Base-by-base conservation (phyloP, 2,113 vertebrate genomes). In the Fulmarus glacialis region DNA sequence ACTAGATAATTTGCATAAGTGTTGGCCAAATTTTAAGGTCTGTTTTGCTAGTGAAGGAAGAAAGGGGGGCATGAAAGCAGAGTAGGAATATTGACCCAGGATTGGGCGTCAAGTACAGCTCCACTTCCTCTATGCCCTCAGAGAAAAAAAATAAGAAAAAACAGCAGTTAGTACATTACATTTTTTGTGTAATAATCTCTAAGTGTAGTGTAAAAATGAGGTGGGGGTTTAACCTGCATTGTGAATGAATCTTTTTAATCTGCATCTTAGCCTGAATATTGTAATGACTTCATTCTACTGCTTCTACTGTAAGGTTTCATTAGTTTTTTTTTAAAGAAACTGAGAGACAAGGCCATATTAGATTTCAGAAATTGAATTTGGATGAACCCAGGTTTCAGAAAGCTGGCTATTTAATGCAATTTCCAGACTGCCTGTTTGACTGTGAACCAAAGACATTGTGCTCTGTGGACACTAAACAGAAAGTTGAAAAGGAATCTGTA, bases 301-400 rank as follows among this genome's bases (percentile, higher is more conserved):
- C 36, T 80, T 82, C 53, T 80, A 4, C 48, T 88, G 23, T 68
- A 88, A 78, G 8, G 13, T 80, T 92, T 86, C 26, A 34, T 60
- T 43, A 60, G 1, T 4, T 30, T 17, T 45, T 56, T 81, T 74
- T 66, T 8, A n/a, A 73, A 87, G n/a, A 81, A 95, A 70, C 50
- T 16, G 45, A 50, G 66, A 82, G 34, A 85, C 62, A 55, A 83
- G 60, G 30, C 29, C 14, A 11, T 90, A 94, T 93, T 96, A 90
- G 58, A 83, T 95, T 97, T 94, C 70, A 85, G 67, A 93, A 95
- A 97, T 59, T 94, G 38, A 95, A 84, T 97, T 94, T 95, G 75
- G 63, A 72, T 83, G 88, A 86, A 73, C 15, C 36, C 27, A 86
- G 82, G 70, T 93, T 97, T 93, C 89, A 86, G 90, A 95, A 94